Evolutionary conservation across 2,797 vertebrate genomes (phyloP).

Genomic region (Syngnathus acus): DNA sequence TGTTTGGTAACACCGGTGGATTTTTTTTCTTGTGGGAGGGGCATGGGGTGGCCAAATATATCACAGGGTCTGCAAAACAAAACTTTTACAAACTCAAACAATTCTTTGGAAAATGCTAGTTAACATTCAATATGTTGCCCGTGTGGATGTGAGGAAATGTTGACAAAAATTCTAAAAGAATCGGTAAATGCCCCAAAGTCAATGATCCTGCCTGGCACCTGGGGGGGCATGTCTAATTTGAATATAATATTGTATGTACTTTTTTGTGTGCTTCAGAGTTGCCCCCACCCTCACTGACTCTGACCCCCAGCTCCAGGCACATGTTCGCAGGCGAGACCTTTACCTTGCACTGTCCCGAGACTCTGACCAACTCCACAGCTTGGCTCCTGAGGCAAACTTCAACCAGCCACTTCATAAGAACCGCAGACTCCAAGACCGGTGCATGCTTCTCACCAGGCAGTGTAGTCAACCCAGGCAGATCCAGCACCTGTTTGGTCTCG

Average conservation of each 20-base stretch:
- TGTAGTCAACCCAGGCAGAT: background rate
- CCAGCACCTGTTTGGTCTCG: slow-evolving; percentile 21
- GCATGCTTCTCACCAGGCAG: slow-evolving; percentile 35
- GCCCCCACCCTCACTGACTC: slow-evolving; percentile 27
- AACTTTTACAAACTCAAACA: too few relatives aligned
- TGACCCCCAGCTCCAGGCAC: slow-evolving; percentile 51
- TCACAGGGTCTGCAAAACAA: too few relatives aligned
- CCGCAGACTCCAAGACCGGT: background rate
- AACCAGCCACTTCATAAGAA: background rate
- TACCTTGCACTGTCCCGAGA: slow-evolving; percentile 41
- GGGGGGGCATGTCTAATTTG: too few relatives aligned
- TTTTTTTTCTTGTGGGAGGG: too few relatives aligned
- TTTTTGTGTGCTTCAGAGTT: slow-evolving; percentile 25
- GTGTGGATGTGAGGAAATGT: too few relatives aligned
- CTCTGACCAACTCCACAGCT: slow-evolving; percentile 16
- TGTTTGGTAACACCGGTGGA: background rate
- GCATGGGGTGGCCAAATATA: too few relatives aligned
- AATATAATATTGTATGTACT: background rate
- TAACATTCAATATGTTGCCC: too few relatives aligned
- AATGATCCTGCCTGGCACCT: too few relatives aligned
- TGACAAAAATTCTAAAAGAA: too few relatives aligned
- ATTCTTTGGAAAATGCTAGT: too few relatives aligned
- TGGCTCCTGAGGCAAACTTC: slow-evolving; percentile 46
- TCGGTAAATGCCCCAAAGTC: too few relatives aligned
- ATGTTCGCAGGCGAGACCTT: slow-evolving; percentile 39